These are phyloP conservation scores for Cerastoderma edule DNA, from an alignment of 2,888 invertebrate genomes.

Conservation along the genomic window DNA sequence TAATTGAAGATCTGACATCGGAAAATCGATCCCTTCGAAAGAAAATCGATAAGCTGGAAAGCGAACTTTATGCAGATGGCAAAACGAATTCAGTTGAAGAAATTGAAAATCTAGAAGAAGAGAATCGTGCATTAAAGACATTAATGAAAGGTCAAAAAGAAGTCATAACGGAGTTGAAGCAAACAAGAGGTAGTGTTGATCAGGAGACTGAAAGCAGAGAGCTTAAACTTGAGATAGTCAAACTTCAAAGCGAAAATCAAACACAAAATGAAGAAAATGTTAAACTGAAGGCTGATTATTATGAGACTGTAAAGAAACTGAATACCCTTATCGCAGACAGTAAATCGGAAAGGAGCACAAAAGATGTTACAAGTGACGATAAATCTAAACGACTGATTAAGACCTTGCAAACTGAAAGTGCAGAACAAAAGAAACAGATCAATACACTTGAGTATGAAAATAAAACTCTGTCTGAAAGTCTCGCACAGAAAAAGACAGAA, in stretches of 20 bases:
- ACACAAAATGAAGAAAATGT: conserved; percentile 67
- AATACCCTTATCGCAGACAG: conserved; percentile 63
- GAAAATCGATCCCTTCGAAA: conserved; percentile 68
- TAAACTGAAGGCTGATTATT: conserved; percentile 66
- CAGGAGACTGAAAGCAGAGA: conserved; percentile 50
- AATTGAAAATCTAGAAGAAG: conserved; percentile 50
- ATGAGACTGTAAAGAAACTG: conserved; percentile 61
- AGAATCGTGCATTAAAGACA: conserved; percentile 60
- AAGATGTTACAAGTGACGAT: conserved; percentile 50
- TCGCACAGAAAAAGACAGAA: conserved; percentile 63
- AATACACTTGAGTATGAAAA: conserved; percentile 61
- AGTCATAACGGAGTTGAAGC: conserved; percentile 2
- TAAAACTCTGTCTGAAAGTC: conserved; percentile 58
- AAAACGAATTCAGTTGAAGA: conserved; percentile 30
- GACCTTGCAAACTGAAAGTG: conserved; percentile 45
- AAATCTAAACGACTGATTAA: conserved; percentile 60
- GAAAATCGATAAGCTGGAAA: conserved; percentile 63
- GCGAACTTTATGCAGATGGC: conserved; percentile 32
- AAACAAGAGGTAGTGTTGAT: conserved; percentile 1
- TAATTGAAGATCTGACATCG: conserved; percentile 67
- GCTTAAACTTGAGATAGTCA: conserved; percentile 61
- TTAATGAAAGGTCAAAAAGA: conserved; percentile 59
- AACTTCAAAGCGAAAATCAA: conserved; percentile 67
- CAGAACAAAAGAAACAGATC: conserved; percentile 53
- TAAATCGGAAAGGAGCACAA: conserved; percentile 55